These are phyloP conservation scores for Venustaconcha ellipsiformis DNA, from an alignment of 1,140 invertebrate species.

Conservation along the genomic window DNA sequence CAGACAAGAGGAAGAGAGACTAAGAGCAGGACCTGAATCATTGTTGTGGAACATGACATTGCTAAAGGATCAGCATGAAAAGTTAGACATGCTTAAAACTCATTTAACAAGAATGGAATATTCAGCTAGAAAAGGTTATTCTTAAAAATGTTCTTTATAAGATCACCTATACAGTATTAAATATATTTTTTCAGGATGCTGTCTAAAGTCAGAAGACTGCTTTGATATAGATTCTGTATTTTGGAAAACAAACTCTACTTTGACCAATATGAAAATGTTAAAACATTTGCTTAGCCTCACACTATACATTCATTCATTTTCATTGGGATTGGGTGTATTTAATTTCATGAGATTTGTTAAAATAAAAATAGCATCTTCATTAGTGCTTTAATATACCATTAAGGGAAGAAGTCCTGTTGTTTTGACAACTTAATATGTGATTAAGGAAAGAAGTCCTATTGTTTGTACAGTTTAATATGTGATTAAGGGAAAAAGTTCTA, in stretches of 20 bases:
- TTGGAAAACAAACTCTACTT: too few species aligned
- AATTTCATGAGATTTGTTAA: too few species aligned
- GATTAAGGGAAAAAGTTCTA: too few species aligned
- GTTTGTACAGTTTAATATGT: too few species aligned
- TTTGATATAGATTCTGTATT: neutral
- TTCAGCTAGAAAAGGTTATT: constrained; percentile 53
- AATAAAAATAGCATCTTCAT: too few species aligned
- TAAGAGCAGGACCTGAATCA: constrained; percentile 63
- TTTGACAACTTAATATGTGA: too few species aligned
- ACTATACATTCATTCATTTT: neutral
- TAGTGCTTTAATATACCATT: too few species aligned
- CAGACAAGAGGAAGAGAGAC: constrained; percentile 55
- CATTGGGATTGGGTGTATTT: too few species aligned
- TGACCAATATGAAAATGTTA: neutral
- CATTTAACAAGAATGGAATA: constrained; percentile 63
- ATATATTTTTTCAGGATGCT: neutral
- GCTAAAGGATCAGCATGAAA: constrained; percentile 63
- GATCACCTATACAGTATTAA: neutral
- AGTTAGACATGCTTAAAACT: constrained; percentile 61
- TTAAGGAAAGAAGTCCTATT: too few species aligned
- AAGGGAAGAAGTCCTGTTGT: too few species aligned
- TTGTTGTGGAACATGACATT: constrained; percentile 60
- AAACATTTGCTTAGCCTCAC: neutral
- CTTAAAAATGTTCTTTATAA: neutral
- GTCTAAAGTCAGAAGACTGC: neutral